Base-by-base conservation (phyloP, 2,888 invertebrate species). In the Metalampra italica region DNA sequence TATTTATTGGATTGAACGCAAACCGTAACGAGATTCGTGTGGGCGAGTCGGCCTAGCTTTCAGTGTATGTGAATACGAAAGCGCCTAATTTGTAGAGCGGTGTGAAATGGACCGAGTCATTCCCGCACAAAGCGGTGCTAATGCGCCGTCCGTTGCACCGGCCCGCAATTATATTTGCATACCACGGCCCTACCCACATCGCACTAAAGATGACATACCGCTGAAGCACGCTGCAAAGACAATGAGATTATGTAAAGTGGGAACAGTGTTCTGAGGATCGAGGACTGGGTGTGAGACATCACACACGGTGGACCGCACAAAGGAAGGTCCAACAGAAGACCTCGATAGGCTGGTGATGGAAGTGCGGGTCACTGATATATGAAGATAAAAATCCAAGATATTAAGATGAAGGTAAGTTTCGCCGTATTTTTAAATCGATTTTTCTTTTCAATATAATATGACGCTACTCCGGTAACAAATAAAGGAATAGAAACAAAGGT, bases 141-240 rank as follows among this genome's bases (percentile, higher is more conserved):
- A 86, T 84, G 80, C 73, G 70, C 75, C 79, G 75, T 81, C 80
- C 39, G 39, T 9, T 73, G 59, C 80, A 77, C 62, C 68, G 44
- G 63, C 59, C 77, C 75, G 76, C 82, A 82, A 85, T 82, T 83
- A 82, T 83, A 85, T 83, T 84, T 84, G 82, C 83, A 84, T 84
- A 80, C 76, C 71, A 71, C 71, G 74, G 74, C 71, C 73, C 77
- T 68, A 57, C 64, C 57, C 62, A 68, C 68, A 71, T 11, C 5
- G 22, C 22, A 22, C 11, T 36, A n/a, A 36, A 36, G 36, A 36
- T n/a, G 36, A 36, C 11, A n/a, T 36, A n/a, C 36, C n/a, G n/a
- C n/a, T 36, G 36, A 7, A 22, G 22, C 22, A 22, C n/a, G 36
- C n/a, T n/a, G 36, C n/a, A 36, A 36, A 36, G 36, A n/a, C 36